These are phyloP conservation scores for Todus mexicanus DNA, from an alignment of 2,797 vertebrate species.

Conservation along the genomic window DNA sequence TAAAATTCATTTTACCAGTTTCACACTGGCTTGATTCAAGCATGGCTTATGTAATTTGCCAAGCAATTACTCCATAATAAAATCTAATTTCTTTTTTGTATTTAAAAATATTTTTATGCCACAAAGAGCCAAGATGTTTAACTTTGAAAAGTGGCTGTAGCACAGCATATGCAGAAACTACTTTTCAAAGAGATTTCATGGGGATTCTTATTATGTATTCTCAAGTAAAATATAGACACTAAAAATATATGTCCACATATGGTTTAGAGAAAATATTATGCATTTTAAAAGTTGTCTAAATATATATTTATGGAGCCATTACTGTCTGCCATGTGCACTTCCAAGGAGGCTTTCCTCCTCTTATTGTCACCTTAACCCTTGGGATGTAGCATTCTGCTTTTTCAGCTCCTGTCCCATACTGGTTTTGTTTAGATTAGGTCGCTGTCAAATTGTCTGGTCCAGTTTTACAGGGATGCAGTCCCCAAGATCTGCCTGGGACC, in stretches of 20 bases:
- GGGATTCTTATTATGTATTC: conserved; percentile 53
- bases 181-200: conserved; percentile 47
- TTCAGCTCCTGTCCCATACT: background rate
- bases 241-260: conserved; percentile 67
- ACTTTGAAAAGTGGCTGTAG: conserved; percentile 46
- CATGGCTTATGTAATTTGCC: conserved; percentile 63
- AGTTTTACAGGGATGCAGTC: background rate
- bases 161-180: conserved; percentile 49
- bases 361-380: background rate
- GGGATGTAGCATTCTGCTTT: background rate
- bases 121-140: conserved; percentile 39
- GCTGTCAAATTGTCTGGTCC: background rate
- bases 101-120: conserved; percentile 66
- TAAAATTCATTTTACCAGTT: conserved; percentile 48
- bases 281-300: conserved; percentile 67
- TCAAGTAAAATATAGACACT: conserved; percentile 62
- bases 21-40: conserved; percentile 62
- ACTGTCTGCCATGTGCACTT: conserved; percentile 24
- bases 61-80: conserved; percentile 66
- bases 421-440: background rate
- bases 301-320: conserved; percentile 58
- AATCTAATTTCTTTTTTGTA: conserved; percentile 61
- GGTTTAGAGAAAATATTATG: conserved; percentile 70
- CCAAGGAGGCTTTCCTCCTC: background rate
- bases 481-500: background rate